Evolutionary conservation across 2,797 vertebrate genomes (phyloP).

Genomic region (Gadopsis marmoratus): DNA sequence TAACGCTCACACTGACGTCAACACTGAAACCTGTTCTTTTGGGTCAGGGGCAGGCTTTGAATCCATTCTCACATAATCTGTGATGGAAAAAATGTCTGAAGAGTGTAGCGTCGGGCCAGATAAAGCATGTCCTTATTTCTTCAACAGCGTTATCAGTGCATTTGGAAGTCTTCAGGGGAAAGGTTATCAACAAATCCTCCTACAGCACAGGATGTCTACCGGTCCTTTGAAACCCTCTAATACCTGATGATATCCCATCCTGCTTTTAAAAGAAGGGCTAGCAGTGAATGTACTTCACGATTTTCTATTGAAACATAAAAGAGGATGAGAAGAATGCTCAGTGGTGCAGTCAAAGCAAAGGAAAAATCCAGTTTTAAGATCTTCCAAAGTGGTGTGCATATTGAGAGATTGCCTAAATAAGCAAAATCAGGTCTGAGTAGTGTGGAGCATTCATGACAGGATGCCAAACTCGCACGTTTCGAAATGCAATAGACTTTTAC

Average conservation of each 20-base stretch:
- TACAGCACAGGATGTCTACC: slow-evolving; percentile 29
- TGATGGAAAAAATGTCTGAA: slow-evolving; percentile 55
- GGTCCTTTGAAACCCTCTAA: slow-evolving; percentile 59
- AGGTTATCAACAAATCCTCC: slow-evolving; percentile 70
- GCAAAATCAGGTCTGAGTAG: slow-evolving; percentile 7
- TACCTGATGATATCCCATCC: slow-evolving; percentile 50
- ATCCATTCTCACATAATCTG: slow-evolving; percentile 46
- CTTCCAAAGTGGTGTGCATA: neutral
- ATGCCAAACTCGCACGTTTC: neutral
- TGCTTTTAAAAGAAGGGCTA: neutral
- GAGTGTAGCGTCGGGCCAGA: slow-evolving; percentile 31
- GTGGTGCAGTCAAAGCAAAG: neutral
- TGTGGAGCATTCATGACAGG: slow-evolving; percentile 10
- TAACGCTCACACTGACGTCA: slow-evolving; percentile 39
- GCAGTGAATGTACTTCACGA: neutral
- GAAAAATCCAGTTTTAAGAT: neutral
- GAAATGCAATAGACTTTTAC: neutral
- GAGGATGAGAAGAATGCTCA: neutral
- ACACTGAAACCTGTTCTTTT: slow-evolving; percentile 27
- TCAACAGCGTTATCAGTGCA: slow-evolving; percentile 35
- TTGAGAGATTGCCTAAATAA: neutral
- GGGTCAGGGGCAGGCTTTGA: slow-evolving; percentile 63
- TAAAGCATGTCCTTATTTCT: slow-evolving; percentile 51
- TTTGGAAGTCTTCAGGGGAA: slow-evolving; percentile 59
- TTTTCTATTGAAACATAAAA: slow-evolving; percentile 16